A percentile compares a stretch with the other conserved stretches of the same genome.
Conservation (phyloP, 1,140 invertebrate genomes). For the Delia radicum region DNA sequence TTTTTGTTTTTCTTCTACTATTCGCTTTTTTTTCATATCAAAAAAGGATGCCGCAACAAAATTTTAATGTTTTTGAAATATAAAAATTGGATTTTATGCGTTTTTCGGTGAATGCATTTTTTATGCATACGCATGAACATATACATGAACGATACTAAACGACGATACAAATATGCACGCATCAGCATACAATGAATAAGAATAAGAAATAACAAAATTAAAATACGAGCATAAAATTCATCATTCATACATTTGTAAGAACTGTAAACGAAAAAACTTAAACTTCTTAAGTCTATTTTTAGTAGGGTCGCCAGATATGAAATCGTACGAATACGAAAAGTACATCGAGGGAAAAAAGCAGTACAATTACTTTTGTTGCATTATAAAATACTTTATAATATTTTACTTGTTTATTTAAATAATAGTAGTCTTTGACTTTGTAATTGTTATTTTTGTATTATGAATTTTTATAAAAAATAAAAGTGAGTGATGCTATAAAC, state of each 20-base stretch:
- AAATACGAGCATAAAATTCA: not conserved
- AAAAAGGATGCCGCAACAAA: constrained; percentile 15
- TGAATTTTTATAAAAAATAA: no score
- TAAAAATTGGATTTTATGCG: constrained; percentile 20
- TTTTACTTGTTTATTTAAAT: no score
- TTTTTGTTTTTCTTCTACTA: not conserved
- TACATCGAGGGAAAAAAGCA: no score
- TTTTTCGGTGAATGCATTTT: constrained; percentile 19
- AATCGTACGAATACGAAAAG: no score
- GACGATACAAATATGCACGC: not conserved
- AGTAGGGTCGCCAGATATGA: no score
- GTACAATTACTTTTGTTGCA: no score
- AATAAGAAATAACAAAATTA: not conserved
- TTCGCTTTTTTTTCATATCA: constrained; percentile 6
- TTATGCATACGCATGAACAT: constrained; percentile 11
- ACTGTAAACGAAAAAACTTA: no score
- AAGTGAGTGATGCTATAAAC: no score
- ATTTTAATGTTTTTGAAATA: constrained; percentile 7
- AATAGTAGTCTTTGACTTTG: no score
- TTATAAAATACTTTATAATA: no score
- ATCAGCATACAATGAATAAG: not conserved
- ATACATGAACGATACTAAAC: not conserved
- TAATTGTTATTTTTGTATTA: no score
- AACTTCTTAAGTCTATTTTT: no score
- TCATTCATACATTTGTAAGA: not conserved